phyloP scores from a whole-genome alignment of 2,888 invertebrate species.

The Stratiomys singularior region DNA sequence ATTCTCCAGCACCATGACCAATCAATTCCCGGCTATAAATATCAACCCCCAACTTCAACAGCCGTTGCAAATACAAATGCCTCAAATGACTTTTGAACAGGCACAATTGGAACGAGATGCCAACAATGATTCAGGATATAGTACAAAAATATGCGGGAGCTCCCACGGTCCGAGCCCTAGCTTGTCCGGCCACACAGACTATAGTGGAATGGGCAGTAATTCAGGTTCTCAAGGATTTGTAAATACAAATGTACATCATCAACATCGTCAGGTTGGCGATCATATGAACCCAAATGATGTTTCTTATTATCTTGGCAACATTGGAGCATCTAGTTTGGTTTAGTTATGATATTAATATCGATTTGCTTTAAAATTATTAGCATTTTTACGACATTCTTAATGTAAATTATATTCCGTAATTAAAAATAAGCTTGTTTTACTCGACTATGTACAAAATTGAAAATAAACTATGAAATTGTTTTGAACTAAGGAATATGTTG shows the following conservation, averaged over 20 bases:
- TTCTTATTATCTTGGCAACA: constrained; percentile 58
- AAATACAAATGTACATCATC: not conserved
- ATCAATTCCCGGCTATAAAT: constrained; percentile 48
- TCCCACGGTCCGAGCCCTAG: constrained; percentile 83
- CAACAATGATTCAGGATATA: constrained; percentile 87
- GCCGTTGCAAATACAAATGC: constrained; percentile 51
- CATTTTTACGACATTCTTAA: constrained; percentile 2
- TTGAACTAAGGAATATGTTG: no score
- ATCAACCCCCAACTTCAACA: constrained; percentile 49
- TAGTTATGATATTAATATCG: constrained; percentile 57
- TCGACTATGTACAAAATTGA: constrained; percentile 17
- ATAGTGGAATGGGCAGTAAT: constrained; percentile 17
- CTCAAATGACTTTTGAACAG: constrained; percentile 52
- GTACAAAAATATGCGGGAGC: constrained; percentile 82
- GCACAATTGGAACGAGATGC: constrained; percentile 71
- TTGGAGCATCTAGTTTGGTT: constrained; percentile 76
- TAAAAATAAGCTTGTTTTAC: not conserved
- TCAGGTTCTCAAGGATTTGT: not conserved
- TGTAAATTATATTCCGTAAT: constrained; percentile 34
- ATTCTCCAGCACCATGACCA: constrained; percentile 49
- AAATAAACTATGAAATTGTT: not conserved
- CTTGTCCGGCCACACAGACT: constrained; percentile 68
- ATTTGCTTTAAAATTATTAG: not conserved
- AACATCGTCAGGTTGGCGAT: not conserved
- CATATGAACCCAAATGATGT: constrained; percentile 50